Base-by-base conservation (phyloP, 2,797 vertebrate genomes). In the Diplodus puntazzo region DNA sequence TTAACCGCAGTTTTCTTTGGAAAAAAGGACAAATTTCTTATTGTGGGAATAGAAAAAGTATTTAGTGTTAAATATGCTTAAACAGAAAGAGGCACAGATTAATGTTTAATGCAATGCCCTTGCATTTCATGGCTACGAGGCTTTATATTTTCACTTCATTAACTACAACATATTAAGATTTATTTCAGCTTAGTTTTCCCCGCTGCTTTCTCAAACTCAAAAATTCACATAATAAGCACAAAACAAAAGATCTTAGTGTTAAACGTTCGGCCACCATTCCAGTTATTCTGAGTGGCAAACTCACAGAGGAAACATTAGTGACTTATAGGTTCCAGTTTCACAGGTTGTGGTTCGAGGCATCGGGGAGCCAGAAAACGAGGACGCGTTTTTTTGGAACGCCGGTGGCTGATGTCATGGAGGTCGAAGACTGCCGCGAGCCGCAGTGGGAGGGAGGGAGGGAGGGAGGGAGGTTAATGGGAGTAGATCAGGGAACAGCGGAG, bases 381-480 rank as follows among this genome's bases (percentile, higher is more conserved):
- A 77, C 87, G 79, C 46, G 9, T 21, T 7, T 58, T 77, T 88
- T 76, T 70, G 68, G 77, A 81, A 77, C 53, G 25, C 52, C n/a
- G 77, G 77, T 87, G 68, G 71, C 58, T 65, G 75, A 65, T 77
- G 73, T 72, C 60, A 53, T 46, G 54, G 57, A 75, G 89, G 87
- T 88, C 75, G 30, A 72, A 82, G 46, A 79, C 58, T 66, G 83
- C 80, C 58, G 57, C 60, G 14, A 80, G 78, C 77, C 48, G 4
- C 75, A 1, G 25, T 77, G 73, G 85, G 62, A 67, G 70, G 46
- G 27, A 27, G 73, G 85, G 62, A 67, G 70, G 45, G 2, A 27
- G 27, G 27, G 48, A 66, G 21, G 74, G 70, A 76, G 87, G 87
- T 86, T 90, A 89, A 87, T 88, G 85, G 82, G 84, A 86, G 78